A percentile compares a stretch with the other conserved stretches of the same genome.
Conservation (phyloP, 2,797 vertebrate species). For the Cyprinella venusta region DNA sequence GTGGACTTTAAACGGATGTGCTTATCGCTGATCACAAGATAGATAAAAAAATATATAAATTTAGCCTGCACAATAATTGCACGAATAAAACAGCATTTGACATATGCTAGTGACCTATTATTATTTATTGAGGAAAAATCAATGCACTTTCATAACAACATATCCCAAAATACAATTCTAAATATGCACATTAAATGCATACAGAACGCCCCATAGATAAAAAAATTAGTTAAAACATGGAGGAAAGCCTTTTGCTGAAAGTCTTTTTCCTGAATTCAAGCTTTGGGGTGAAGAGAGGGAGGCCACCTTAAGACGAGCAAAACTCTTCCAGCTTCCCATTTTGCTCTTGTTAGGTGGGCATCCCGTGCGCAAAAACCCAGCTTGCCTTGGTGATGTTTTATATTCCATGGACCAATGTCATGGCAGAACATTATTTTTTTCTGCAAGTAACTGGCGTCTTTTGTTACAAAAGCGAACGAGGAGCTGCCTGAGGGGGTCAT, state of each 20-base stretch:
- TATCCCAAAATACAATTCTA: not conserved
- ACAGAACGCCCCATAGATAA: not conserved
- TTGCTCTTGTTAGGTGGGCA: constrained; percentile 30
- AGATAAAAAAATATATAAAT: not conserved
- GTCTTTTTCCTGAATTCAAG: constrained; percentile 22
- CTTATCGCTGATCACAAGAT: constrained; percentile 4
- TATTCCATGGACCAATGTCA: constrained; percentile 17
- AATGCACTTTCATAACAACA: not conserved
- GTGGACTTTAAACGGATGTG: not conserved
- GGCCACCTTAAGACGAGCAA: constrained; percentile 16
- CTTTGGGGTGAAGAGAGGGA: not conserved
- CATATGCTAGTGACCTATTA: not conserved
- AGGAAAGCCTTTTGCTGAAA: not conserved
- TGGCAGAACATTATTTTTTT: constrained; percentile 26
- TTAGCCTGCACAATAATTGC: not conserved
- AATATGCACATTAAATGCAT: not conserved
- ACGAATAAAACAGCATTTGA: not conserved
- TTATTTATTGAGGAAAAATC: not conserved
- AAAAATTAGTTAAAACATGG: not conserved
- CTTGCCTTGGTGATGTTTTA: constrained; percentile 48
- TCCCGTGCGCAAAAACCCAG: constrained; percentile 65
- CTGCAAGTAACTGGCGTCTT: not conserved
- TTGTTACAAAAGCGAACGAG: constrained; percentile 20
- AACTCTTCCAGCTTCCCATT: constrained; percentile 20
- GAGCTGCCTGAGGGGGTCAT: constrained; percentile 21